These are phyloP conservation scores for Plodia interpunctella DNA, from an alignment of 1,140 invertebrate genomes.

Conservation along the genomic window DNA sequence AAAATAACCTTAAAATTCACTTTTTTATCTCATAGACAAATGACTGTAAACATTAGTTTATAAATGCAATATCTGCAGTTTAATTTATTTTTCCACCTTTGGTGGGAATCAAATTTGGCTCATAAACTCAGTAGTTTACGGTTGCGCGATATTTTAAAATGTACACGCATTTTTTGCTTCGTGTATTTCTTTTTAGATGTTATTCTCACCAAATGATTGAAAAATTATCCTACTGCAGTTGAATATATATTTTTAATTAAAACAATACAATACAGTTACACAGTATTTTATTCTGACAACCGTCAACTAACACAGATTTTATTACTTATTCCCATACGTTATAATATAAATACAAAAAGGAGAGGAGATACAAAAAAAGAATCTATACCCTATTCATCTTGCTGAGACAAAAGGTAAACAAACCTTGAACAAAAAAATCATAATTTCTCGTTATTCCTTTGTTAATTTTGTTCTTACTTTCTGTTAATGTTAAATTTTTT, in stretches of 20 bases:
- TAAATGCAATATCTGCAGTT: conserved; percentile 23
- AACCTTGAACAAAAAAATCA: no score
- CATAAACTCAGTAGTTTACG: no score
- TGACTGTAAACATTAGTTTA: conserved; percentile 32
- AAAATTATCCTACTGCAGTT: neutral
- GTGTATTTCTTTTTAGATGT: no score
- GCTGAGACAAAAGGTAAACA: no score
- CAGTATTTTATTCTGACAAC: conserved; percentile 35
- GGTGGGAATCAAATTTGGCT: neutral
- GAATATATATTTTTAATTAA: conserved; percentile 25
- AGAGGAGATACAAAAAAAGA: neutral
- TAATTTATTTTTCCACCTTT: conserved; percentile 10
- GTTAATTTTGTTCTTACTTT: no score
- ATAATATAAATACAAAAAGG: conserved; percentile 15
- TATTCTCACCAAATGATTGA: neutral
- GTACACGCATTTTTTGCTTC: no score
- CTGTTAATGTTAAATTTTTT: no score
- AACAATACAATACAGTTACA: conserved; percentile 36
- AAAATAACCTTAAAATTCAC: no score
- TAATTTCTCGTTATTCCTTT: no score
- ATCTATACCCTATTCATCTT: no score
- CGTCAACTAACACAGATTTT: conserved; percentile 37
- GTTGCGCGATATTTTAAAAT: no score
- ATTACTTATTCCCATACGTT: conserved; percentile 25
- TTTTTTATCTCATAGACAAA: conserved; percentile 31